These are phyloP conservation scores for Thalassarche chlororhynchos DNA, from an alignment of 2,113 vertebrate species.

Conservation along the genomic window DNA sequence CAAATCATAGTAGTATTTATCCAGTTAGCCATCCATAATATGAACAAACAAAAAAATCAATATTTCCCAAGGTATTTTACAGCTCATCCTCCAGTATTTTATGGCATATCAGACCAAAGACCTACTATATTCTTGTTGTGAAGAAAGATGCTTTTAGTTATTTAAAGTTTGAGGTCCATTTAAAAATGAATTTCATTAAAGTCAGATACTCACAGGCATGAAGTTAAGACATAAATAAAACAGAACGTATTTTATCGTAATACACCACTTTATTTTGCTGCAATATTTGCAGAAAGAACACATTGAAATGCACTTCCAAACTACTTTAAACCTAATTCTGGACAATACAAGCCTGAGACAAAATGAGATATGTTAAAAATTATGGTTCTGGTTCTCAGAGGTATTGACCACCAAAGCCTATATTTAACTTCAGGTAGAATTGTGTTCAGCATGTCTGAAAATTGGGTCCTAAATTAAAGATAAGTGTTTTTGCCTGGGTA, in stretches of 20 bases:
- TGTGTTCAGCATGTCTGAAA: conserved; percentile 10
- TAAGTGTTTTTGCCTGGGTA: conserved; percentile 2
- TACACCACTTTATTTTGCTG: background rate
- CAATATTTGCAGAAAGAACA: background rate
- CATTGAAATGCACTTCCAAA: background rate
- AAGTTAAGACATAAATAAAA: background rate
- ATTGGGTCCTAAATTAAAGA: conserved; percentile 23
- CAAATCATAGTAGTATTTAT: background rate
- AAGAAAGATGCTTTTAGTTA: background rate
- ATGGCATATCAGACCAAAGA: background rate
- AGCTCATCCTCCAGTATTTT: background rate
- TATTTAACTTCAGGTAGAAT: conserved; percentile 7
- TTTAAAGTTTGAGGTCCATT: background rate
- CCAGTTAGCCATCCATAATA: background rate
- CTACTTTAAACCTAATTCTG: background rate
- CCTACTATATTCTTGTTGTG: background rate
- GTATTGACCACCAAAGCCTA: background rate
- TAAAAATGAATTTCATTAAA: background rate
- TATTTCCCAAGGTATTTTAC: background rate
- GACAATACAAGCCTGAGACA: background rate
- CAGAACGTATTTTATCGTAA: background rate
- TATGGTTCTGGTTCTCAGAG: background rate
- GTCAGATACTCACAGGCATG: background rate
- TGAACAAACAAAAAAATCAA: background rate
- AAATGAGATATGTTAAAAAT: background rate